Percentiles rank a stretch among this genome's conserved stretches.
Conservation (phyloP, 2,888 invertebrate genomes). For the Drosophila helvetica region DNA sequence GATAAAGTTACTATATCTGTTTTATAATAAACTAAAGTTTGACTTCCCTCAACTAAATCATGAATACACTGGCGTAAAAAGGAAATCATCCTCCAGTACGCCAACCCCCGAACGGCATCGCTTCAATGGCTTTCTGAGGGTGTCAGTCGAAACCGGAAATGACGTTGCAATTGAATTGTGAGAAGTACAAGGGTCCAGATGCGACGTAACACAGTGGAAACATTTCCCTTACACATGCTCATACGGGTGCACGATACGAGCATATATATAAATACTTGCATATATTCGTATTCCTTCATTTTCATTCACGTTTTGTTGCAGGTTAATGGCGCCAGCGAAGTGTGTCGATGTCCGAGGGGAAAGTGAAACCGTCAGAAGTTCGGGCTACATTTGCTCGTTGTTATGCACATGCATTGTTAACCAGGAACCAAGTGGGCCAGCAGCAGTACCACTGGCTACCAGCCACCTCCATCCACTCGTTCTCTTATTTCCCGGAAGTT, state of each 20-base stretch:
- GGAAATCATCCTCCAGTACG: not conserved
- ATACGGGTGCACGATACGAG: not conserved
- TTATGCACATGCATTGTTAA: slow-evolving; percentile 74
- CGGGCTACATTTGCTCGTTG: slow-evolving; percentile 42
- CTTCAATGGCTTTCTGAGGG: slow-evolving; percentile 22
- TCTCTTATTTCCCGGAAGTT: slow-evolving; percentile 66
- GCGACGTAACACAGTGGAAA: slow-evolving; percentile 45
- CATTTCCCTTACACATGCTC: slow-evolving; percentile 29
- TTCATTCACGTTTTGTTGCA: slow-evolving; percentile 69
- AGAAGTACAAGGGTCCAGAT: slow-evolving; percentile 38
- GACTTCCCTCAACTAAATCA: not conserved
- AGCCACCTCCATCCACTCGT: slow-evolving; percentile 6
- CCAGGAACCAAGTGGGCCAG: slow-evolving; percentile 33
- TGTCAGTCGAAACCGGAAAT: slow-evolving; percentile 59
- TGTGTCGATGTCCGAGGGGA: slow-evolving; percentile 70
- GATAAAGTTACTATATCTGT: too few relatives aligned
- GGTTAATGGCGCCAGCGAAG: slow-evolving; percentile 68
- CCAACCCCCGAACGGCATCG: slow-evolving; percentile 10
- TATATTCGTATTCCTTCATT: slow-evolving; percentile 5
- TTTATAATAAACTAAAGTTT: too few relatives aligned
- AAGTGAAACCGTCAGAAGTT: slow-evolving; percentile 73
- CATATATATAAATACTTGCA: not conserved
- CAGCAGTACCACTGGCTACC: slow-evolving; percentile 4
- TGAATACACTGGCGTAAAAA: not conserved
- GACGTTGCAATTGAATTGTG: slow-evolving; percentile 74